Base-by-base conservation (phyloP, 2,113 vertebrate species). In the Telmatochromis brichardi region DNA sequence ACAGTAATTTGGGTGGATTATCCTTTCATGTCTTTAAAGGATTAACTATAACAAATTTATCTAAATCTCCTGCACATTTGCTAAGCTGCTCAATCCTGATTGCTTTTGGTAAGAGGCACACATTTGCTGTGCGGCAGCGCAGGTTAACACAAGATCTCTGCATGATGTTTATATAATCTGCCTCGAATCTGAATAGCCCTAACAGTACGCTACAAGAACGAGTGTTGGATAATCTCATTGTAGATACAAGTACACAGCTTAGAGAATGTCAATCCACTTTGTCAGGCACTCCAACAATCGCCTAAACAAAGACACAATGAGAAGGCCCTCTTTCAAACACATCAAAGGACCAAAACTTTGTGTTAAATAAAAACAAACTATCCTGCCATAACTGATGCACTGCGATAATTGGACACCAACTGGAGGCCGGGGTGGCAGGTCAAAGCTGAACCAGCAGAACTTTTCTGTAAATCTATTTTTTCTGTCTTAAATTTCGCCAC, bases 191-290 rank as follows among this genome's bases (percentile, higher is more conserved):
- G 13, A 86, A 58, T 23, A 13, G 8, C 7, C 73, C 26, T 80
- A 13, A 82, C 19, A 40, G 55, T 10, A 21, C 42, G 19, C 58
- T 53, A 23, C 17, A 26, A 55, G 53, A 84, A 79, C 5, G 57
- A 31, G 35, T 11, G 51, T 45, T 80, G 71, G 82, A 83, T 86
- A 90, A 92, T 88, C 47, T 51, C 83, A 80, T 51, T 85, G 85
- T 28, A 85, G 37, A 65, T 80, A 73, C 65, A 26, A 91, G 82
- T 68, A 79, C 21, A 79, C 33, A 65, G 68, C 78, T 91, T 83
- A 65, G 83, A 88, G 65, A 92, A 93, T 92, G 89, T 82, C 91
- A 87, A 13, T 65, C 85, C 86, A 79, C 84, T 88, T 71, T 76
- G 35, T 10, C 80, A 88, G 76, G 12, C 50, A 85, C 84, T 87